Evolutionary conservation across 2,797 vertebrate genomes (phyloP).

Genomic region (Eulemur albifrons): DNA sequence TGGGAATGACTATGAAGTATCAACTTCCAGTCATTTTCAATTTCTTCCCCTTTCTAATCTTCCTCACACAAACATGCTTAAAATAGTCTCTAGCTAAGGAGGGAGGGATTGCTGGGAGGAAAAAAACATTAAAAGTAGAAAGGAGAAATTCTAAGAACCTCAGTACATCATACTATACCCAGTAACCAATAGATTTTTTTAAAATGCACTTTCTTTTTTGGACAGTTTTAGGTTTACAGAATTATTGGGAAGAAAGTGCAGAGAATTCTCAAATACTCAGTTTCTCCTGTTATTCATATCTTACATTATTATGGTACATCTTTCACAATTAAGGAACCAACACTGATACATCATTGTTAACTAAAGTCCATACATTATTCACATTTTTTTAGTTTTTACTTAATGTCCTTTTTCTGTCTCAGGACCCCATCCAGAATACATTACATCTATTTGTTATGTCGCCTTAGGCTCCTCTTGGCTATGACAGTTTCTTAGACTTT

Average conservation of each 20-base stretch:
- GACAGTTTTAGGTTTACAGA: background rate
- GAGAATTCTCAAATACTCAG: background rate
- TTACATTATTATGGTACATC: background rate
- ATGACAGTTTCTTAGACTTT: background rate
- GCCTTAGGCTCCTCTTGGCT: background rate
- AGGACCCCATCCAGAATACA: background rate
- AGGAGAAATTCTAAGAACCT: background rate
- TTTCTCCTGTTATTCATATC: background rate
- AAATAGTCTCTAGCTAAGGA: background rate
- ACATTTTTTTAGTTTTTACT: background rate
- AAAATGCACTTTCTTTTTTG: background rate
- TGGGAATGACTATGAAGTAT: background rate
- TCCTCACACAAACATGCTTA: background rate
- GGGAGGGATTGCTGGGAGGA: background rate
- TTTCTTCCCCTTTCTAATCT: background rate
- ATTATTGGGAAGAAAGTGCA: background rate
- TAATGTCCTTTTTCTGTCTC: background rate
- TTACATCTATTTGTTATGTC: background rate
- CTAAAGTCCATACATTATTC: background rate
- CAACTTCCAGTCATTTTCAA: background rate
- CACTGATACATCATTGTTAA: background rate
- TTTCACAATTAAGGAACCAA: background rate
- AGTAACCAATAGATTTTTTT: background rate
- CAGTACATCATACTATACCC: background rate
- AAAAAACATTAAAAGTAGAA: background rate